phyloP scores from a whole-genome alignment of 1,140 invertebrate species.

The Tenebrio molitor region DNA sequence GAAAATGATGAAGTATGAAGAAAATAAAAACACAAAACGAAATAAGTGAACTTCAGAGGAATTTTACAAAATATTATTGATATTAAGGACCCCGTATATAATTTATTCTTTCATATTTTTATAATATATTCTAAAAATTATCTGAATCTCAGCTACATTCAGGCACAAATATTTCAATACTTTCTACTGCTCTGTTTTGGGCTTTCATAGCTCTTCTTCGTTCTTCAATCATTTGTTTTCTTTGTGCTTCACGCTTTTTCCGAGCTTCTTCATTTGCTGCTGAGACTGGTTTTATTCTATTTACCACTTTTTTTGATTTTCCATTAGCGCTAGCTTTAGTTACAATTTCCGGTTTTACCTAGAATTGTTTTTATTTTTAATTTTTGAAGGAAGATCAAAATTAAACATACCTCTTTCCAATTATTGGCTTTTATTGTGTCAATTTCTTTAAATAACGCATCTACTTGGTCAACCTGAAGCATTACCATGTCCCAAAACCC shows the following conservation, averaged over 20 bases:
- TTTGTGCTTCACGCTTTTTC: constrained; percentile 81
- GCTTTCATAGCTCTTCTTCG: constrained; percentile 77
- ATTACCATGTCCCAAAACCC: constrained; percentile 98
- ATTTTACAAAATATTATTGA: constrained; percentile 30
- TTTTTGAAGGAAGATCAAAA: constrained; percentile 10
- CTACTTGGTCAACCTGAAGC: constrained; percentile 87
- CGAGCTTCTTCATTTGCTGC: constrained; percentile 69
- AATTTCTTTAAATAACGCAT: constrained; percentile 84
- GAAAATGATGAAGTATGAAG: too few species aligned
- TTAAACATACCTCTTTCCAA: constrained; percentile 71
- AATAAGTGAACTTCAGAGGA: constrained; percentile 7
- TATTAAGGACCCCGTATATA: background rate
- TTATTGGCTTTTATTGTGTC: constrained; percentile 77
- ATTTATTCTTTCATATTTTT: constrained; percentile 23
- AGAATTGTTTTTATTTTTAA: constrained; percentile 30
- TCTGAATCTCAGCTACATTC: constrained; percentile 67
- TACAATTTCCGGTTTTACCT: constrained; percentile 52
- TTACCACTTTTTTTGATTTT: constrained; percentile 65
- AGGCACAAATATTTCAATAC: constrained; percentile 75
- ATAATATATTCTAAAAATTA: constrained; percentile 44
- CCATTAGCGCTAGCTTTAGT: constrained; percentile 63
- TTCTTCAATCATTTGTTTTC: constrained; percentile 85
- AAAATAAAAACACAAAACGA: background rate
- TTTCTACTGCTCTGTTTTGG: constrained; percentile 63
- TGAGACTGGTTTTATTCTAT: constrained; percentile 66